Conservation (phyloP, 2,797 vertebrate species). For the Sebastes iracundus region DNA sequence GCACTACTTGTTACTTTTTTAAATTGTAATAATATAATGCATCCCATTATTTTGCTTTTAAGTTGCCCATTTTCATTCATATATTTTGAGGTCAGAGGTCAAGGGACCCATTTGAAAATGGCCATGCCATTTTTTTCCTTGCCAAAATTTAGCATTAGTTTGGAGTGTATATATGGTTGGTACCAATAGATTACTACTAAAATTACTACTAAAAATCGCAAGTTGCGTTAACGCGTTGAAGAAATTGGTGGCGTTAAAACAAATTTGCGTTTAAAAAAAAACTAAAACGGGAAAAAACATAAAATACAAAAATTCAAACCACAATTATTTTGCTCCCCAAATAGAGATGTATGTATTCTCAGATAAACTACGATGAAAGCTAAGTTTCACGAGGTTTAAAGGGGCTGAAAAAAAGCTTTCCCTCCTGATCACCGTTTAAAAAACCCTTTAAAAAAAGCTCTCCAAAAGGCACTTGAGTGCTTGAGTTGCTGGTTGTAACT, state of each 20-base stretch:
- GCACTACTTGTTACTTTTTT: too few relatives aligned
- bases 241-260: too few relatives aligned
- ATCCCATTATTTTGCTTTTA: too few relatives aligned
- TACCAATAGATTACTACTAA: too few relatives aligned
- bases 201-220: too few relatives aligned
- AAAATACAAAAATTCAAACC: constrained; percentile 15
- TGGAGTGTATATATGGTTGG: too few relatives aligned
- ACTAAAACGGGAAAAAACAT: neutral
- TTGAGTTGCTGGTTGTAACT: constrained; percentile 66
- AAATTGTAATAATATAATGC: too few relatives aligned
- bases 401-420: neutral
- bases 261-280: neutral
- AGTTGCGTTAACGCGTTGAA: neutral
- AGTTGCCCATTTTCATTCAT: too few relatives aligned
- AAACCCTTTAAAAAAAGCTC: constrained; percentile 39
- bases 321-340: neutral
- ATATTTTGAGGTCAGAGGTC: too few relatives aligned
- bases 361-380: neutral
- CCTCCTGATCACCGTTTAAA: constrained; percentile 33
- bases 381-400: constrained; percentile 7
- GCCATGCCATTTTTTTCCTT: too few relatives aligned
- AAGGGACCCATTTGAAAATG: too few relatives aligned
- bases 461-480: constrained; percentile 65
- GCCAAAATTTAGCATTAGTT: too few relatives aligned
- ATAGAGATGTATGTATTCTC: neutral